phyloP scores from a whole-genome alignment of 2,797 vertebrate genomes.

The Austrolebias charrua region DNA sequence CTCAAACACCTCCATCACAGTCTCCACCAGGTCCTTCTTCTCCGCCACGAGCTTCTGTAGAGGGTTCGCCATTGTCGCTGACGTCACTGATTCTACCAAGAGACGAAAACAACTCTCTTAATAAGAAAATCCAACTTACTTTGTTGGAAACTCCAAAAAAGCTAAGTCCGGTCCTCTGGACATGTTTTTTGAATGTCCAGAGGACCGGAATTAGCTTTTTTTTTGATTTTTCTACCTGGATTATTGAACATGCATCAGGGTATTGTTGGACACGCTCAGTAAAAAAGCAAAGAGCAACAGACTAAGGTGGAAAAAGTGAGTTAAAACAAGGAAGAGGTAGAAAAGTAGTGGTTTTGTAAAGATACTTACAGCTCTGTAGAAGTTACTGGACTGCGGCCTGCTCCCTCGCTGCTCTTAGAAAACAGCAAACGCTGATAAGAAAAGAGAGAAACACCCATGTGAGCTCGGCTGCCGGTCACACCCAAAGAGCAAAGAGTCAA shows the following conservation, averaged over 20 bases:
- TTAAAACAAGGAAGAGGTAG: too few relatives aligned
- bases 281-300: not conserved
- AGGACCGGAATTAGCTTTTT: too few relatives aligned
- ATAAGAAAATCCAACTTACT: not conserved
- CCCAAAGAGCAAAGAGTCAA: constrained; percentile 66
- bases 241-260: too few relatives aligned
- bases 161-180: too few relatives aligned
- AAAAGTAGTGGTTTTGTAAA: not conserved
- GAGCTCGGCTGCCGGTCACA: constrained; percentile 59
- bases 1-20: constrained; percentile 80
- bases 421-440: constrained; percentile 60
- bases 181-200: too few relatives aligned
- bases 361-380: constrained; percentile 52
- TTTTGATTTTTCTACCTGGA: too few relatives aligned
- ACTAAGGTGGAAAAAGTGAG: too few relatives aligned
- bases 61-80: constrained; percentile 64
- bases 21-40: constrained; percentile 78
- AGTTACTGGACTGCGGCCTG: constrained; percentile 36
- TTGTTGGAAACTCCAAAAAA: too few relatives aligned
- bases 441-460: constrained; percentile 56
- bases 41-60: constrained; percentile 74
- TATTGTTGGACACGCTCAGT: too few relatives aligned
- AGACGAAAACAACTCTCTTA: not conserved
- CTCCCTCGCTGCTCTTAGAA: constrained; percentile 39
- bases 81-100: constrained; percentile 17